A percentile compares a stretch with the other conserved stretches of the same genome.
Evolutionary conservation across 2,113 vertebrate species (phyloP).

Genomic region (Amblyornis subalaris): DNA sequence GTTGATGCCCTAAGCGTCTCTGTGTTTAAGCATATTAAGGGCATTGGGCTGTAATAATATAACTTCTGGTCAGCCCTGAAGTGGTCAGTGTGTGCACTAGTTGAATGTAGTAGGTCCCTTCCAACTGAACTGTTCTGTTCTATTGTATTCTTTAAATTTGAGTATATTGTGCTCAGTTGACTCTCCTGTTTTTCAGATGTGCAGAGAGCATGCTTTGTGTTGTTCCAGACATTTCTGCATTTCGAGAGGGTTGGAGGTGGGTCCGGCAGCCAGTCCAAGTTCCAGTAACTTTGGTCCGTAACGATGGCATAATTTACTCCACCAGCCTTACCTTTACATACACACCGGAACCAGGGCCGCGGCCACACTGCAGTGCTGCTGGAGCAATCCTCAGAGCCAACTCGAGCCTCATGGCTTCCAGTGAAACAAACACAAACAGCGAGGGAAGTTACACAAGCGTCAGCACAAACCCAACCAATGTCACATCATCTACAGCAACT

Average conservation of each 20-base stretch:
- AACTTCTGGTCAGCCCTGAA: neutral
- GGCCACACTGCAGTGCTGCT: slow-evolving; percentile 95
- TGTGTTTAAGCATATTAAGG: neutral
- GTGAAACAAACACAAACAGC: slow-evolving; percentile 77
- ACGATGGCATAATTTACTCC: slow-evolving; percentile 98
- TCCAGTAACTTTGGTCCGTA: slow-evolving; percentile 96
- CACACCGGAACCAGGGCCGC: slow-evolving; percentile 94
- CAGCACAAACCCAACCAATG: slow-evolving; percentile 83
- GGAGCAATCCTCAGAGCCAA: slow-evolving; percentile 93
- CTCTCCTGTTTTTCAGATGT: slow-evolving; percentile 75
- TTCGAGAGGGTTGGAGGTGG: slow-evolving; percentile 99
- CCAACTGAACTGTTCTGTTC: neutral
- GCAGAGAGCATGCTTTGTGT: slow-evolving; percentile 98
- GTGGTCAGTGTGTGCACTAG: neutral
- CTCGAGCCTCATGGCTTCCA: slow-evolving; percentile 84
- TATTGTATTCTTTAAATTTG: neutral
- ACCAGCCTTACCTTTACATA: slow-evolving; percentile 99
- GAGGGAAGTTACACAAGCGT: slow-evolving; percentile 82
- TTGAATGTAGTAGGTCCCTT: neutral
- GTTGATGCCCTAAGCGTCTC: neutral
- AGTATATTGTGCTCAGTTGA: neutral
- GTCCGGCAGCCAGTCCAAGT: slow-evolving; percentile 98
- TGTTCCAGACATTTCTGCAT: slow-evolving; percentile 97
- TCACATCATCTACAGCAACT: slow-evolving; percentile 90
- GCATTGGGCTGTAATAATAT: neutral